Percentiles rank a stretch among this genome's conserved stretches.
Conservation (phyloP, 2,113 vertebrate species). For the Pundamilia nyererei region DNA sequence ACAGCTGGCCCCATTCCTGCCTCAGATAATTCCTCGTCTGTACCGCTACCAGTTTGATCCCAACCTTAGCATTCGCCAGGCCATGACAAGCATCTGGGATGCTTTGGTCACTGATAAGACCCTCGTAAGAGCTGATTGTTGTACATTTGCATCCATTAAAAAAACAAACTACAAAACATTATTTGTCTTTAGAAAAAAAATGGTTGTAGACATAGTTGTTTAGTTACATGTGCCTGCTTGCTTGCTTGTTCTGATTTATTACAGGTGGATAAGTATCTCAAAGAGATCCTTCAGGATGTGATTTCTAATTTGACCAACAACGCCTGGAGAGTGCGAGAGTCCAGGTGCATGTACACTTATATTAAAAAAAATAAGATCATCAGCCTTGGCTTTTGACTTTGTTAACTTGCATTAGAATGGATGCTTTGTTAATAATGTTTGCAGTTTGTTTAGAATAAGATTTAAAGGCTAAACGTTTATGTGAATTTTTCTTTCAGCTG, state of each 20-base stretch:
- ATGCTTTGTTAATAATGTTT: background rate
- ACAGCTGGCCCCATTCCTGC: conserved; percentile 88
- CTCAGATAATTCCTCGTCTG: conserved; percentile 90
- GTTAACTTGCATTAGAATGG: background rate
- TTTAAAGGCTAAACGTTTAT: background rate
- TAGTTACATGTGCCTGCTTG: background rate
- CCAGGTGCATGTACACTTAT: conserved; percentile 77
- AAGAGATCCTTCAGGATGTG: conserved; percentile 93
- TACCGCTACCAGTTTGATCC: conserved; percentile 98
- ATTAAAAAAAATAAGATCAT: background rate
- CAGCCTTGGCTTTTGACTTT: background rate
- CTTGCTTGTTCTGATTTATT: background rate
- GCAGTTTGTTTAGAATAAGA: background rate
- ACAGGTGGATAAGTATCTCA: conserved; percentile 95
- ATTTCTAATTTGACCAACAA: conserved; percentile 90
- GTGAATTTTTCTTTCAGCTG: conserved; percentile 71
- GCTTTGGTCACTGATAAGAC: conserved; percentile 91
- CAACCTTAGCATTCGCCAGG: conserved; percentile 90
- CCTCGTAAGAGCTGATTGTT: conserved; percentile 60
- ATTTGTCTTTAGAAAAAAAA: background rate
- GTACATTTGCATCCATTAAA: background rate
- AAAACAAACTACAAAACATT: background rate
- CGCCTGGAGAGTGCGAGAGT: conserved; percentile 95
- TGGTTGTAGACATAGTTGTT: background rate
- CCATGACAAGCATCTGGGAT: conserved; percentile 99